These are phyloP conservation scores for Bothrops jararaca DNA, from an alignment of 2,113 vertebrate genomes.

Conservation along the genomic window DNA sequence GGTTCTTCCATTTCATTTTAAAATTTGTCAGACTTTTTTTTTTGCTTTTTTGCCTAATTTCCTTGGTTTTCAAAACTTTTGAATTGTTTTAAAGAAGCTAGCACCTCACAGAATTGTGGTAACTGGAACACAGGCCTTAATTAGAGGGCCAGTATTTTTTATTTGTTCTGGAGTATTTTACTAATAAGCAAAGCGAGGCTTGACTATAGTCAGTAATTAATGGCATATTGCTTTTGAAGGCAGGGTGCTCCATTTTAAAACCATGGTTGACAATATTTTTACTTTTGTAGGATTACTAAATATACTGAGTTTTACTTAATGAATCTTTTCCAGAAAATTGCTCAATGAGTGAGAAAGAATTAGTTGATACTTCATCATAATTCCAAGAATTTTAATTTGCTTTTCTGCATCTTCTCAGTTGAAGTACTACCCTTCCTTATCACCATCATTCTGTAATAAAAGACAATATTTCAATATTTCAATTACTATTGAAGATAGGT, in stretches of 20 bases:
- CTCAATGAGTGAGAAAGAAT: neutral
- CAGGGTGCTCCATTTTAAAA: neutral
- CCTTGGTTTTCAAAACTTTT: neutral
- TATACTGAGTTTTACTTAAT: neutral
- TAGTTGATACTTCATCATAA: neutral
- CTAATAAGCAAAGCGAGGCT: neutral
- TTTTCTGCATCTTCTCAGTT: neutral
- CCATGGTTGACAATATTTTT: neutral
- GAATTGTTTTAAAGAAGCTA: neutral
- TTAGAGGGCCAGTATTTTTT: neutral
- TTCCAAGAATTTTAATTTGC: neutral
- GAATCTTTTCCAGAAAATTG: neutral
- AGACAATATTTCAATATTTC: neutral
- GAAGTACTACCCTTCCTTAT: neutral
- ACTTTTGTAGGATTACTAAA: neutral
- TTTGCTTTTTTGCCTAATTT: neutral
- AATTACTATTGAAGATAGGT: neutral
- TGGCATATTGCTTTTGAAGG: neutral
- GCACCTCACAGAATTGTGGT: neutral
- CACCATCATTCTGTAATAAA: neutral
- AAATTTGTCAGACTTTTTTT: neutral
- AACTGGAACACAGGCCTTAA: neutral
- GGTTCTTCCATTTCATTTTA: neutral
- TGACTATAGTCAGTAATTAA: neutral
- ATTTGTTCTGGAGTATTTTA: neutral